Conservation (phyloP, 1,140 invertebrate species). For the Drosophila trapezifrons region DNA sequence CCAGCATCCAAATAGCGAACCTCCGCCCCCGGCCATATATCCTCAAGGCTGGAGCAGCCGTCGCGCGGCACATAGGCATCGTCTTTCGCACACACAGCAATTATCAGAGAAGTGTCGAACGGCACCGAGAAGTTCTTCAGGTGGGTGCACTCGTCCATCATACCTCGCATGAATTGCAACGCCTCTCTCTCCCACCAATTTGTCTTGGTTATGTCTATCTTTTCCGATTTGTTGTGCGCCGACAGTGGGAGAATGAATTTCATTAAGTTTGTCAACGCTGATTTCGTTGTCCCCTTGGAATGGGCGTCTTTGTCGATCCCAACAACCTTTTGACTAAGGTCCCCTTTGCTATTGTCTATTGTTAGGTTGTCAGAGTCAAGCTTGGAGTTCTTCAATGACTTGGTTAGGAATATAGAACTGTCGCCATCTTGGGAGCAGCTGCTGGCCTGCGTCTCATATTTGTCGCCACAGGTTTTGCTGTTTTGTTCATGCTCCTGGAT, state of each 20-base stretch:
- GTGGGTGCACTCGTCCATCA: conserved; percentile 99
- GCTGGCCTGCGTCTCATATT: conserved; percentile 26
- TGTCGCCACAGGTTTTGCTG: conserved; percentile 37
- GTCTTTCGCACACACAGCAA: conserved; percentile 92
- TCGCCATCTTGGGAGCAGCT: conserved; percentile 10
- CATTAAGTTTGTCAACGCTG: conserved; percentile 79
- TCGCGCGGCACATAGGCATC: conserved; percentile 97
- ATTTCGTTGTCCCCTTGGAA: conserved; percentile 17
- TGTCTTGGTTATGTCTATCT: conserved; percentile 85
- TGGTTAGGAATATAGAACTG: conserved; percentile 61
- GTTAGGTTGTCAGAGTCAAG: conserved; percentile 34
- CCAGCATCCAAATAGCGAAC: conserved; percentile 94
- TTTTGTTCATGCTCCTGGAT: conserved; percentile 38
- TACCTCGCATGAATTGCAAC: conserved; percentile 96
- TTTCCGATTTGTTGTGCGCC: conserved; percentile 48
- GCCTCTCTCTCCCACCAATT: conserved; percentile 90
- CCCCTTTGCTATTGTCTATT: conserved; percentile 41
- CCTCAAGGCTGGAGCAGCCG: conserved; percentile 90
- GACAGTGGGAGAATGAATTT: conserved; percentile 67
- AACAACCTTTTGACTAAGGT: conserved; percentile 24
- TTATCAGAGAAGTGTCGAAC: conserved; percentile 93
- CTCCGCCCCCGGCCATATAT: conserved; percentile 96
- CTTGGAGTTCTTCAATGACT: conserved; percentile 40
- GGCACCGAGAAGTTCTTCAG: conserved; percentile 95
- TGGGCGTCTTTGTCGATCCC: conserved; percentile 10